Conservation (phyloP, 2,797 vertebrate species). For the Xiphorhynchus erythropygius region DNA sequence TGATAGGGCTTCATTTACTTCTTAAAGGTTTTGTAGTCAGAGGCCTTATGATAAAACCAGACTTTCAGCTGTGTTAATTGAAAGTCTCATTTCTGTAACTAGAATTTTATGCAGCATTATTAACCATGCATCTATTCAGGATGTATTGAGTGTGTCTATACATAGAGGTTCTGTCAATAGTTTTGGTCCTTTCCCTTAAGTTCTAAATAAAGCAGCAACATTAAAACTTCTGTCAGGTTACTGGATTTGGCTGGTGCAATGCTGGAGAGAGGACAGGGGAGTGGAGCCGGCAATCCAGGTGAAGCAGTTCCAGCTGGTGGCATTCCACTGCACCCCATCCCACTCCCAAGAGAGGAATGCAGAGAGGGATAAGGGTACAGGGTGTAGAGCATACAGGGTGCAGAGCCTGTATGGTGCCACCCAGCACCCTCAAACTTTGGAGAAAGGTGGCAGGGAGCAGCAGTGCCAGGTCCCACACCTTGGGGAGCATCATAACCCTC, state of each 20-base stretch:
- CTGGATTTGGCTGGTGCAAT: not conserved
- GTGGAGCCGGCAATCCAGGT: not conserved
- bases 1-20: not conserved
- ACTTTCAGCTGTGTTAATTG: not conserved
- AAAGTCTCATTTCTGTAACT: not conserved
- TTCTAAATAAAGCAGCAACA: not conserved
- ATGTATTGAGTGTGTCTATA: not conserved
- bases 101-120: not conserved
- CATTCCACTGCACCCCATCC: accelerated
- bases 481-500: accelerated
- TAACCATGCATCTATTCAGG: not conserved
- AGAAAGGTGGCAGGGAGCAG: not conserved
- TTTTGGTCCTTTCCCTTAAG: not conserved
- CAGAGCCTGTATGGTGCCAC: accelerated
- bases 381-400: not conserved
- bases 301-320: not conserved
- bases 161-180: not conserved
- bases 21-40: not conserved
- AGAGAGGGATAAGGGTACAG: not conserved
- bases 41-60: not conserved
- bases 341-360: too few relatives aligned
- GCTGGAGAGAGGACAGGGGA: not conserved
- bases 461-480: not conserved
- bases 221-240: not conserved
- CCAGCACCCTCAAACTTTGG: not conserved